These are phyloP conservation scores for Smithornis capensis DNA, from an alignment of 2,113 vertebrate genomes.

Conservation along the genomic window DNA sequence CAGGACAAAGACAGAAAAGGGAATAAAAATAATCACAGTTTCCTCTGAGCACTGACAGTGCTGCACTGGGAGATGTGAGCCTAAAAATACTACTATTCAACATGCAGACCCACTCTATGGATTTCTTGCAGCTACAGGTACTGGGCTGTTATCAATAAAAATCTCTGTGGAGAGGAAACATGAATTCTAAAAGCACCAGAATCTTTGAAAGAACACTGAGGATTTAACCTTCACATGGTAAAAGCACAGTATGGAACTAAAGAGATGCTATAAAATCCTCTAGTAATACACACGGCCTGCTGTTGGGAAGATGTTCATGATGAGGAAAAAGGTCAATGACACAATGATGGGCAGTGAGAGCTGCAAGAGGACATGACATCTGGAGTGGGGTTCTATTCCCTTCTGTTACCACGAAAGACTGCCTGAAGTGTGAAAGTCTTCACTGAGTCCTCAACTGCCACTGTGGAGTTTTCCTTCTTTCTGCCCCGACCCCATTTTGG, in stretches of 20 bases:
- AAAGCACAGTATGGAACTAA: neutral
- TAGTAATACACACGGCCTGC: neutral
- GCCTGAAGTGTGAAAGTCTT: neutral
- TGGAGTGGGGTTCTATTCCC: neutral
- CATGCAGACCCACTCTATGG: neutral
- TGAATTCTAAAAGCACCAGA: neutral
- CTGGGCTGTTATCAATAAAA: neutral
- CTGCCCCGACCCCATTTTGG: fast-evolving
- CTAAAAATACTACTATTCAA: neutral
- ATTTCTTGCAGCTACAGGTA: neutral
- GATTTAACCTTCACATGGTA: neutral
- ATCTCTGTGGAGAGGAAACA: neutral
- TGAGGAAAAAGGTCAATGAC: neutral
- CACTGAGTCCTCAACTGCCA: neutral
- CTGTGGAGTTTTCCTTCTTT: neutral
- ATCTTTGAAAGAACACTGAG: neutral
- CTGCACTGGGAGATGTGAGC: neutral
- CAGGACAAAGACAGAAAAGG: neutral
- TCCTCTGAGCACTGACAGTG: neutral
- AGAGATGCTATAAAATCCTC: neutral
- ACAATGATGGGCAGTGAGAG: neutral
- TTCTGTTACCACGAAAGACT: neutral
- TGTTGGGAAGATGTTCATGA: neutral
- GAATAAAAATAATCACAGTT: neutral
- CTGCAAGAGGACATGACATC: neutral